Evolutionary conservation across 2,113 vertebrate species (phyloP).

Genomic region (Halichoerus grypus): DNA sequence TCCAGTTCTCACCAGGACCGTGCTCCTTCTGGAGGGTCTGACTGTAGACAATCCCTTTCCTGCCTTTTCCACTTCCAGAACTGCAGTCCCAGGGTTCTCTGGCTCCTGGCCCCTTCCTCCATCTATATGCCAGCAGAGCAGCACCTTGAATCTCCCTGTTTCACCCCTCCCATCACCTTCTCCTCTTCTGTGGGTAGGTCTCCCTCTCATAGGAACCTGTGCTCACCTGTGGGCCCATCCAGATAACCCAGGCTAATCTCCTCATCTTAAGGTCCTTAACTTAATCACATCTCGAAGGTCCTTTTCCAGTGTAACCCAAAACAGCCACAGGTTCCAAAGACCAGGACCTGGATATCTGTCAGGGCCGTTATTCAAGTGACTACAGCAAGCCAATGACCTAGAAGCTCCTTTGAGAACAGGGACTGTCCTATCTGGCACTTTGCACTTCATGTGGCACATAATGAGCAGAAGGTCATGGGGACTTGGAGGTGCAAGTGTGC

Average conservation of each 20-base stretch:
- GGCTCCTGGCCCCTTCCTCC: neutral
- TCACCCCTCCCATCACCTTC: neutral
- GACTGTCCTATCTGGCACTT: neutral
- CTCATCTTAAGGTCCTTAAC: neutral
- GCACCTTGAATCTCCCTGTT: neutral
- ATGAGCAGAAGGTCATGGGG: neutral
- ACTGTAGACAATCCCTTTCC: neutral
- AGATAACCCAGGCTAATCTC: neutral
- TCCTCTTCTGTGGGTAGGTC: neutral
- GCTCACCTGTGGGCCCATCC: neutral
- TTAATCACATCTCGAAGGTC: neutral
- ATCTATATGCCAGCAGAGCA: neutral
- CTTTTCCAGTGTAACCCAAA: neutral
- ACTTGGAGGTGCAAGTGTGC: neutral
- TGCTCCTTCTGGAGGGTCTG: neutral
- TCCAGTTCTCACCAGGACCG: neutral
- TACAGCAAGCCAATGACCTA: neutral
- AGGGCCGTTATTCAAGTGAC: neutral
- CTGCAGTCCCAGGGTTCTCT: neutral
- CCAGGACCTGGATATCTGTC: neutral
- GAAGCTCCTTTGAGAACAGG: neutral
- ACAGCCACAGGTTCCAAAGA: neutral
- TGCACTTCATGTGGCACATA: neutral
- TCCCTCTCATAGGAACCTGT: neutral
- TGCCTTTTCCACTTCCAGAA: neutral